Conservation (phyloP, 2,888 invertebrate species). For the Clusia tigrina region DNA sequence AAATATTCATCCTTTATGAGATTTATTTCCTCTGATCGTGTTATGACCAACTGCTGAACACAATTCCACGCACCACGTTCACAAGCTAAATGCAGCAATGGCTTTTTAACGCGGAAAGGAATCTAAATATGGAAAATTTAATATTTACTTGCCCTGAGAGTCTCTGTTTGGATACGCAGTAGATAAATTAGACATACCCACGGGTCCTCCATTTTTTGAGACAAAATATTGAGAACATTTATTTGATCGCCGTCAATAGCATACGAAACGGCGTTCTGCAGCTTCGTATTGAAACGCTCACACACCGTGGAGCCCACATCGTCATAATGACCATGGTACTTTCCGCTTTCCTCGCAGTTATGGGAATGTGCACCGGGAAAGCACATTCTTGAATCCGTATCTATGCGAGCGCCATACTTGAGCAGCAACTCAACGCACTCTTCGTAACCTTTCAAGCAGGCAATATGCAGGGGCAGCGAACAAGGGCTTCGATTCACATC, state of each 20-base stretch:
- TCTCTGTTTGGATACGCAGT: no score
- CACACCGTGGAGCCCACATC: slow-evolving; percentile 63
- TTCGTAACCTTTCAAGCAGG: slow-evolving; percentile 75
- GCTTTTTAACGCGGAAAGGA: slow-evolving; percentile 69
- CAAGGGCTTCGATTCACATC: slow-evolving; percentile 77
- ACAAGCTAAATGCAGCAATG: slow-evolving; percentile 74
- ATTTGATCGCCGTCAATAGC: slow-evolving; percentile 78
- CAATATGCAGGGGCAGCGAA: slow-evolving; percentile 78
- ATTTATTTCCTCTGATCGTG: slow-evolving; percentile 75
- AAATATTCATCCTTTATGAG: slow-evolving; percentile 78
- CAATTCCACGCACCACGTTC: slow-evolving; percentile 78
- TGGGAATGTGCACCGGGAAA: slow-evolving; percentile 77
- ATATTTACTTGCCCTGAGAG: background rate
- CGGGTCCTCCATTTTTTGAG: slow-evolving; percentile 74
- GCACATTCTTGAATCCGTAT: slow-evolving; percentile 78
- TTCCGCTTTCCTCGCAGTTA: slow-evolving; percentile 75
- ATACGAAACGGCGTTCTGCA: slow-evolving; percentile 76
- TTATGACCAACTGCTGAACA: slow-evolving; percentile 72
- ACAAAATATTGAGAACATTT: slow-evolving; percentile 72
- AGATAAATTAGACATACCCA: no score
- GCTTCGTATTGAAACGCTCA: slow-evolving; percentile 65
- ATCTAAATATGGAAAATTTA: slow-evolving; percentile 47
- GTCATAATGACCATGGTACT: slow-evolving; percentile 67
- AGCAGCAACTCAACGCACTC: slow-evolving; percentile 74
- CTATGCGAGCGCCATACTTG: slow-evolving; percentile 75